Percentiles rank a stretch among this genome's conserved stretches.
Evolutionary conservation across 2,113 vertebrate species (phyloP).

Genomic region (Clarias gariepinus): DNA sequence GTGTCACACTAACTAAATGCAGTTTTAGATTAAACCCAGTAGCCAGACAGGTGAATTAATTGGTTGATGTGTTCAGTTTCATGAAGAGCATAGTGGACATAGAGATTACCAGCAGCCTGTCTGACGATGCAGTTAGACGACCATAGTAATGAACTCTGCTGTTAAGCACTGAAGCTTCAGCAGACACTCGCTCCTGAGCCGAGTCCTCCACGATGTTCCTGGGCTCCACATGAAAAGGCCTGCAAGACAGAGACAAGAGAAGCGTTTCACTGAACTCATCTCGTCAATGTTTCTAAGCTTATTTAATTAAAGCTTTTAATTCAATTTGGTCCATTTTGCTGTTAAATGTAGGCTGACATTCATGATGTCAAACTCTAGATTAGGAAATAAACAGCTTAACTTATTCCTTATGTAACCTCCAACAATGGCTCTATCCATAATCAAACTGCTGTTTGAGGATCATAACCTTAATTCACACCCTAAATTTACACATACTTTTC

Average conservation of each 20-base stretch:
- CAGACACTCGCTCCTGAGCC: constrained; percentile 79
- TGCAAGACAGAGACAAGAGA: constrained; percentile 57
- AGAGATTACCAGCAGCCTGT: constrained; percentile 82
- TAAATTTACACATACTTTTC: not conserved
- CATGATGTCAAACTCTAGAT: not conserved
- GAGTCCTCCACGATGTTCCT: constrained; percentile 83
- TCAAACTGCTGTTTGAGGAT: not conserved
- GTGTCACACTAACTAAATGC: not conserved
- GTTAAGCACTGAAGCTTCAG: constrained; percentile 88
- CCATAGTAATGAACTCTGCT: constrained; percentile 93
- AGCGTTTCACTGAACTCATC: not conserved
- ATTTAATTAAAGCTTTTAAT: not conserved
- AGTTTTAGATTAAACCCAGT: not conserved
- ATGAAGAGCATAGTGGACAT: not conserved
- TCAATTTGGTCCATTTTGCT: not conserved
- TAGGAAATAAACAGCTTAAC: not conserved
- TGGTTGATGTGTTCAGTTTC: not conserved
- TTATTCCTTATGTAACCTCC: not conserved
- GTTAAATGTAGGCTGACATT: not conserved
- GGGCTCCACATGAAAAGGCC: constrained; percentile 91
- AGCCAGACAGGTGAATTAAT: not conserved
- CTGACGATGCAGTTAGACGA: constrained; percentile 80
- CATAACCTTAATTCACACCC: not conserved
- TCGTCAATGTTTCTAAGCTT: not conserved
- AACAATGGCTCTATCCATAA: not conserved